Evolutionary conservation across 2,113 vertebrate genomes (phyloP).

Genomic region (Platycercus adscitus): DNA sequence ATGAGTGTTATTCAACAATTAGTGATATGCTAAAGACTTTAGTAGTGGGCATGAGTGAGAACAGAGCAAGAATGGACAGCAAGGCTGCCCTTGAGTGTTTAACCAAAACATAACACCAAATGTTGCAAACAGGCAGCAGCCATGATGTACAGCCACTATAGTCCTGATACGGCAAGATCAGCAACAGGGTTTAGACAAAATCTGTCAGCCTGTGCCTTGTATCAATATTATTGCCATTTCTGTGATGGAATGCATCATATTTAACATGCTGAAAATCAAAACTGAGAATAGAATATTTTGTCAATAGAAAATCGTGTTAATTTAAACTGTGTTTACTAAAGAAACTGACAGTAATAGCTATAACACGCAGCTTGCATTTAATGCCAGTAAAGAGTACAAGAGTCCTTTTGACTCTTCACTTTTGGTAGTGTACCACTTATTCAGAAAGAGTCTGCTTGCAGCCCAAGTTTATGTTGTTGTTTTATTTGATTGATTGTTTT

Average conservation of each 20-base stretch:
- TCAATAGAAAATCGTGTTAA: background rate
- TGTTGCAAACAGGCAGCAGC: background rate
- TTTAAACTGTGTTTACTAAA: background rate
- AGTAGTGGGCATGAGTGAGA: background rate
- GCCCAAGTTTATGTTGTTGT: background rate
- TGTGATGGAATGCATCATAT: background rate
- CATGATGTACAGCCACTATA: background rate
- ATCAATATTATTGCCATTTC: background rate
- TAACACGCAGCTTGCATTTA: background rate
- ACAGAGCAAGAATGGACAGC: background rate
- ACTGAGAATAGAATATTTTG: background rate
- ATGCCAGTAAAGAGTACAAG: background rate
- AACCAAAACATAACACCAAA: background rate
- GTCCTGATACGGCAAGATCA: background rate
- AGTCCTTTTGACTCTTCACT: background rate
- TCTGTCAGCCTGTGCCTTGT: accelerated
- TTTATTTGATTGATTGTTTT: background rate
- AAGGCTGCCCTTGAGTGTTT: background rate
- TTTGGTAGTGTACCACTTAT: background rate
- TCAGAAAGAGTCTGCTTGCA: background rate
- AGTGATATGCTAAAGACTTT: background rate
- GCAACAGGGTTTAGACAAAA: background rate
- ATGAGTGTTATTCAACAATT: background rate
- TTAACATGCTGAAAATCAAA: background rate
- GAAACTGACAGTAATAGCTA: background rate